Conservation (phyloP, 2,888 invertebrate species). For the Lycaena phlaeas region DNA sequence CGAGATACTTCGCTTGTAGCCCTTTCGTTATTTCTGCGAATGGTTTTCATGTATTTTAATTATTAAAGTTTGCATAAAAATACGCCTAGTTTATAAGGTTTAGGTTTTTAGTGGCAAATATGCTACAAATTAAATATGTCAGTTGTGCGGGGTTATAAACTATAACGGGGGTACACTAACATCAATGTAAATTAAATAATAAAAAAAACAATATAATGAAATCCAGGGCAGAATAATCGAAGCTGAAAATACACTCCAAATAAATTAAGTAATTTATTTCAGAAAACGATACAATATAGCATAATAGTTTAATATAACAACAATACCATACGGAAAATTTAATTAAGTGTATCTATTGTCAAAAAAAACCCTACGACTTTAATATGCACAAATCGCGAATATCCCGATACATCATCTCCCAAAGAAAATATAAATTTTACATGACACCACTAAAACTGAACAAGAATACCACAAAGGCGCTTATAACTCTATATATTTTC, state of each 20-base stretch:
- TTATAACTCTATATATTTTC: constrained; percentile 18
- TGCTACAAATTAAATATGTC: too few relatives aligned
- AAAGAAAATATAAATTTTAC: constrained; percentile 23
- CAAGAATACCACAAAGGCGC: constrained; percentile 20
- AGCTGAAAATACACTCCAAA: constrained; percentile 20
- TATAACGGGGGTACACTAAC: too few relatives aligned
- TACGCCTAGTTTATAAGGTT: too few relatives aligned
- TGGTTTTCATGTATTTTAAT: too few relatives aligned
- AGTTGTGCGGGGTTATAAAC: too few relatives aligned
- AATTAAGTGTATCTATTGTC: constrained; percentile 34
- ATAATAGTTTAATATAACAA: constrained; percentile 63
- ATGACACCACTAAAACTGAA: constrained; percentile 25
- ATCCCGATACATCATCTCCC: constrained; percentile 33
- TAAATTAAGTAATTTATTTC: constrained; percentile 70
- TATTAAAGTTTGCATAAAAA: too few relatives aligned
- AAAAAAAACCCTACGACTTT: constrained; percentile 32
- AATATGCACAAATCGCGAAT: constrained; percentile 22
- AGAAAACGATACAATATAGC: constrained; percentile 70
- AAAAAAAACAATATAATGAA: too few relatives aligned
- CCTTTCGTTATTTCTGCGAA: too few relatives aligned
- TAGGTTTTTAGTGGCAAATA: too few relatives aligned
- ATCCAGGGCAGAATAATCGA: too few relatives aligned
- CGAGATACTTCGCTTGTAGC: too few relatives aligned
- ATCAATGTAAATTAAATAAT: too few relatives aligned
- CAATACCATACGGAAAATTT: constrained; percentile 53